Conservation (phyloP, 2,888 invertebrate species). For the Rhamphomyia laevipes region DNA sequence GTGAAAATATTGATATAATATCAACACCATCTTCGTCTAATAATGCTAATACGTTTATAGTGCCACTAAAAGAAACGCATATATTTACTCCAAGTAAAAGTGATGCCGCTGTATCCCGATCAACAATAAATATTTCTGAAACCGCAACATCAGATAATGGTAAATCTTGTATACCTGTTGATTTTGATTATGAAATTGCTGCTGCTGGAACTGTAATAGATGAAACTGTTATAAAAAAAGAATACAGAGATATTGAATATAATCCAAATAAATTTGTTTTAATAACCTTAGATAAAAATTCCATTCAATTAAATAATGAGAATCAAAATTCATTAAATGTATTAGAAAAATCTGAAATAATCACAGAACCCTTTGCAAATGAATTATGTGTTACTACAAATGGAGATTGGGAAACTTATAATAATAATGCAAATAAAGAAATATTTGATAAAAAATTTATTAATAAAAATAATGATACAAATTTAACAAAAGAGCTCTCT, state of each 20-base stretch:
- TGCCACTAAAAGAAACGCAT: slow-evolving; percentile 37
- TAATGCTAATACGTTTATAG: slow-evolving; percentile 23
- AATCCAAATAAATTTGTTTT: slow-evolving; percentile 21
- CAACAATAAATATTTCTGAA: background rate
- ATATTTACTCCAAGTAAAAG: slow-evolving; percentile 36
- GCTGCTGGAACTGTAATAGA: slow-evolving; percentile 36
- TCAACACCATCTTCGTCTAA: slow-evolving; percentile 2
- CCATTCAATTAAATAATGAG: background rate
- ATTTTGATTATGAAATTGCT: slow-evolving; percentile 35
- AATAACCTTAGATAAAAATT: background rate
- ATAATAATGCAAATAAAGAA: too few relatives aligned
- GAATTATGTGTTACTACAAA: too few relatives aligned
- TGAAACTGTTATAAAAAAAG: slow-evolving; percentile 37
- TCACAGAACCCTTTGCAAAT: too few relatives aligned
- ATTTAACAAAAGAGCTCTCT: too few relatives aligned
- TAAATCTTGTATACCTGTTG: slow-evolving; percentile 21
- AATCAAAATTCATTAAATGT: slow-evolving; percentile 9
- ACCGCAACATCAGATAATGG: slow-evolving; percentile 8
- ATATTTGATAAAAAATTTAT: too few relatives aligned
- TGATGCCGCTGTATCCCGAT: slow-evolving; percentile 21
- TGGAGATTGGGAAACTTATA: too few relatives aligned
- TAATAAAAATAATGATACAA: too few relatives aligned
- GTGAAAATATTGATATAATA: slow-evolving; percentile 5
- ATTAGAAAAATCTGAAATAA: too few relatives aligned
- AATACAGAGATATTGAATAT: slow-evolving; percentile 37